These are phyloP conservation scores for Atherinomorus stipes DNA, from an alignment of 2,113 vertebrate genomes.

Conservation along the genomic window DNA sequence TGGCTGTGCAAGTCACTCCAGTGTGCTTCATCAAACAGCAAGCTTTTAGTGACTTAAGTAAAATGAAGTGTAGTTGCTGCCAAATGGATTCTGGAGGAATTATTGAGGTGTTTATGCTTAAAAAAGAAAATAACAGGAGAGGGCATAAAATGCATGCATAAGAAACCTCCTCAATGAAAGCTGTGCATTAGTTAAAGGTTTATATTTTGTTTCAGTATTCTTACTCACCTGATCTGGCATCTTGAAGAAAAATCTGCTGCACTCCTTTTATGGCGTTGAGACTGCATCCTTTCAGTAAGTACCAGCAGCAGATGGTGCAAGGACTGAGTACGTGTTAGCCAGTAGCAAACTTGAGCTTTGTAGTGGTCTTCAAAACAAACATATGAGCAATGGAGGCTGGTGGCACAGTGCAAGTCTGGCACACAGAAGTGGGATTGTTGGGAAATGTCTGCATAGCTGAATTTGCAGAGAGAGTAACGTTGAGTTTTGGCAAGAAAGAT, in stretches of 20 bases:
- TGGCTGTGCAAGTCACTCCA: constrained; percentile 7
- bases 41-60: constrained; percentile 8
- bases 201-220: background rate
- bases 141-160: constrained; percentile 6
- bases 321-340: constrained; percentile 28
- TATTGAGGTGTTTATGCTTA: constrained; percentile 18
- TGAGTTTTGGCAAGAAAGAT: constrained; percentile 4
- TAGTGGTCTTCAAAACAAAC: constrained; percentile 48
- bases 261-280: constrained; percentile 7
- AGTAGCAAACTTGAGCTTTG: constrained; percentile 28
- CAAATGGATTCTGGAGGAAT: constrained; percentile 30
- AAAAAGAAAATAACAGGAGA: background rate
- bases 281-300: constrained; percentile 26
- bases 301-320: constrained; percentile 52
- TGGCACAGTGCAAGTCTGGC: constrained; percentile 36
- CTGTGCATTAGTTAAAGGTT: background rate
- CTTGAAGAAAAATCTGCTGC: constrained; percentile 10
- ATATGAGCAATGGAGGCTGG: constrained; percentile 28
- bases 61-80: constrained; percentile 14
- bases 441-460: constrained; percentile 7
- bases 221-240: background rate
- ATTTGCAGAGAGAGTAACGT: background rate
- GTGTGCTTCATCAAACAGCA: constrained; percentile 19
- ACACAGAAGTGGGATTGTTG: constrained; percentile 4
- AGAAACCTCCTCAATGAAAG: background rate